These are phyloP conservation scores for Grallaria varia DNA, from an alignment of 2,113 vertebrate species.

Conservation along the genomic window DNA sequence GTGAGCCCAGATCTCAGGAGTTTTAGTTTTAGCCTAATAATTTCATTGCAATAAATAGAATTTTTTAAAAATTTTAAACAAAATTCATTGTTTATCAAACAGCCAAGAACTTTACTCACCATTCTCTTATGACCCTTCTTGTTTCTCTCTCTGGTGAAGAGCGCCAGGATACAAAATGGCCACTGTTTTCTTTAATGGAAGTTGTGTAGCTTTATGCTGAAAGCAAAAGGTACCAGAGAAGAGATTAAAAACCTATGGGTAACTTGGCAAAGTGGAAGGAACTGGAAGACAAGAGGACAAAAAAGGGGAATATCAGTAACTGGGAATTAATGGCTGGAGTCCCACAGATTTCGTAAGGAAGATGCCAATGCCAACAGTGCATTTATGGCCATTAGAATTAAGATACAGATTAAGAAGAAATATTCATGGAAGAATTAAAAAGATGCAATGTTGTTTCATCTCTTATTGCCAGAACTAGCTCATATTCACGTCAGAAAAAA, in stretches of 20 bases:
- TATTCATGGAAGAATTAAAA: neutral
- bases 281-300: neutral
- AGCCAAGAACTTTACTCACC: conserved; percentile 12
- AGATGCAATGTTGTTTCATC: fast-evolving
- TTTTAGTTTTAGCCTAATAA: neutral
- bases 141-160: neutral
- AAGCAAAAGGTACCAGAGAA: neutral
- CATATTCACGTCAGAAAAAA: neutral
- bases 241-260: neutral
- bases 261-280: neutral
- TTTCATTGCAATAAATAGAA: neutral
- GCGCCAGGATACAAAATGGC: neutral
- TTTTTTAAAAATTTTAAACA: neutral
- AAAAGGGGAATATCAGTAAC: neutral
- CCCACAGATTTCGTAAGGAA: neutral
- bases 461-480: neutral
- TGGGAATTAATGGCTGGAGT: neutral
- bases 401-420: neutral
- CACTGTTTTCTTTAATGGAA: neutral
- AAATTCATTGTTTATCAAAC: neutral
- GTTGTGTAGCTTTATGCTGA: neutral
- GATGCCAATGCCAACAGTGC: fast-evolving
- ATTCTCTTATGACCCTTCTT: neutral
- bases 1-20: neutral
- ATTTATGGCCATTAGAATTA: neutral